Conservation (phyloP, 2,888 invertebrate species). For the Chrysodeixis includens region DNA sequence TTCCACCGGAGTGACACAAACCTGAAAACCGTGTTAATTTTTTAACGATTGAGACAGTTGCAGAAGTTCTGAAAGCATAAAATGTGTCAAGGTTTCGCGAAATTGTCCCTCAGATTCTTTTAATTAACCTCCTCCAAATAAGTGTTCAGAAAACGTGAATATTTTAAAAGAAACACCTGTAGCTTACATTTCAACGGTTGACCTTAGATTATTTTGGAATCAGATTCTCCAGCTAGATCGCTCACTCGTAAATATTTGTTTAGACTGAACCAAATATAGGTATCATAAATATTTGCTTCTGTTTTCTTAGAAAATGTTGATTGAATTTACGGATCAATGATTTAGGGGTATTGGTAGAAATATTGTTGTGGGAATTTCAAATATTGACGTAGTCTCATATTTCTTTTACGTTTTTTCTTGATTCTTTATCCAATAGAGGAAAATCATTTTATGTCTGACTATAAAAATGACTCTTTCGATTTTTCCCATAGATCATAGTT, state of each 20-base stretch:
- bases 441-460: constrained; percentile 27
- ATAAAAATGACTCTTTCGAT: neutral
- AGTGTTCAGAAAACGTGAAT: constrained; percentile 16
- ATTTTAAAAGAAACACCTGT: constrained; percentile 35
- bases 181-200: constrained; percentile 31
- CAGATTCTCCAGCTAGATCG: constrained; percentile 49
- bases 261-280: constrained; percentile 61
- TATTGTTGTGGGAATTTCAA: constrained; percentile 41
- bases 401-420: constrained; percentile 25
- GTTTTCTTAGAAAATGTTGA: constrained; percentile 64
- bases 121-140: constrained; percentile 41
- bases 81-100: constrained; percentile 77
- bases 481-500: neutral
- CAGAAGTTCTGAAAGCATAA: constrained; percentile 65
- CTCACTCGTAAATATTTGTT: constrained; percentile 61
- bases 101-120: constrained; percentile 47
- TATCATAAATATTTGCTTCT: constrained; percentile 56
- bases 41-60: constrained; percentile 69
- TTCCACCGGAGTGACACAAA: constrained; percentile 72
- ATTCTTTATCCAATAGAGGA: constrained; percentile 1
- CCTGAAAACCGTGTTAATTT: constrained; percentile 67
- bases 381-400: constrained; percentile 37
- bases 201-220: constrained; percentile 54
- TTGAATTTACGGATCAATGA: constrained; percentile 41
- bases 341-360: constrained; percentile 48